phyloP scores from a whole-genome alignment of 2,888 invertebrate species.

The Microctonus hyperodae region DNA sequence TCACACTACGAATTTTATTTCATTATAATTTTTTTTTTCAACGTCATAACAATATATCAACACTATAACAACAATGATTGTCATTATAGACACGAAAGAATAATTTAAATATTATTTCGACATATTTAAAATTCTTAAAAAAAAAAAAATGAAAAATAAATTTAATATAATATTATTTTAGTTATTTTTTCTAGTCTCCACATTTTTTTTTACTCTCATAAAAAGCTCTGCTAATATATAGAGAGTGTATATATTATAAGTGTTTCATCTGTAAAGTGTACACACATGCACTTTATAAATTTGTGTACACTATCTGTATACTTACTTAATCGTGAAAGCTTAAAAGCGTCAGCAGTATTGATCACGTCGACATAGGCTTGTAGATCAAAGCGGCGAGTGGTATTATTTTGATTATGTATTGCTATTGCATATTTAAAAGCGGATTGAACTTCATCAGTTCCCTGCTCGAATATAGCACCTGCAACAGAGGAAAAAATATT shows the following conservation, averaged over 20 bases:
- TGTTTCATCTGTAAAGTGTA: not conserved
- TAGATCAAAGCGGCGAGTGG: slow-evolving; percentile 81
- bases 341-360: slow-evolving; percentile 92
- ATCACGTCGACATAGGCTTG: slow-evolving; percentile 91
- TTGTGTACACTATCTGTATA: slow-evolving; percentile 48
- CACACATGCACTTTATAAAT: not conserved
- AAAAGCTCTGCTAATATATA: slow-evolving; percentile 5
- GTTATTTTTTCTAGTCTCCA: too few species aligned
- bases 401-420: slow-evolving; percentile 84
- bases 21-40: not conserved
- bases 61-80: not conserved
- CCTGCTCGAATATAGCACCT: slow-evolving; percentile 94
- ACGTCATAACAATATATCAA: not conserved
- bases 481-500: slow-evolving; percentile 51
- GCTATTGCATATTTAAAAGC: slow-evolving; percentile 92
- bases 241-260: not conserved
- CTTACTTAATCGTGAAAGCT: slow-evolving; percentile 90
- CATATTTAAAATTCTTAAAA: too few species aligned
- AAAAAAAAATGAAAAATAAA: too few species aligned
- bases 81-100: not conserved
- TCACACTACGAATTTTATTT: too few species aligned
- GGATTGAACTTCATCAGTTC: slow-evolving; percentile 89
- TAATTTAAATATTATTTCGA: not conserved
- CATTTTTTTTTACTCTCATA: not conserved
- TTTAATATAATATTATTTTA: too few species aligned